Evolutionary conservation across 2,888 invertebrate genomes (phyloP), one percentile per base, ranked within the genome.

Genomic region (Acholoe squamosa): DNA sequence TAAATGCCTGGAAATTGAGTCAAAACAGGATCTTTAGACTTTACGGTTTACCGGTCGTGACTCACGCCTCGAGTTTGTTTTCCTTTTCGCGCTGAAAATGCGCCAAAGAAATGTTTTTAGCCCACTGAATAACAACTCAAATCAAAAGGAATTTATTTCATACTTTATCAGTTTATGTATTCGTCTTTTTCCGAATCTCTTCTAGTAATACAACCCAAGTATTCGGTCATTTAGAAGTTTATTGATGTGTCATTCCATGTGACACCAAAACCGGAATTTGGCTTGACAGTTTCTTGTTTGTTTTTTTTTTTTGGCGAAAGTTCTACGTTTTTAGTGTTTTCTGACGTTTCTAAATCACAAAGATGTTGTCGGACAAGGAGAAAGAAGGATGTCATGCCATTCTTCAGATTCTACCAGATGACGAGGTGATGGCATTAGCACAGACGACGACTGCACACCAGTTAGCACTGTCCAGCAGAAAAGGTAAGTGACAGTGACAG

Each of bases 341-440:
- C 28, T 22, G 43, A 1, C n/a, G n/a, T 51, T 33, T 84, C 19
- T 43, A 25, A 5, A n/a, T 3, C 1, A 7, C 1, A 5, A 86
- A 28, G 19, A 86, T 86, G 86, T n/a, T 86, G 22, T 54, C 86
- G 22, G 54, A 31, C 1, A 22, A 12, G 28, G 86, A 54, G 28
- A 86, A 86, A n/a, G 86, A 86, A 86, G 86, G 86, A 52, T 86
- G 86, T 54, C 10, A 52, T 54, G 86, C 86, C 56, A 56, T 86
- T 28, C 86, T 86, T 14, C 52, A 54, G 3, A 22, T 12, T 16
- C 28, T 92, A 92, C 25, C 89, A 71, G 43, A 34, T 51, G 91
- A 91, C 5, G 91, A 91, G 33, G 31, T 88, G 22, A 52, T 90
- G 71, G 56, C 90, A 28, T 52, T 91, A 71, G 89, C 91, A 25